Base-by-base conservation (phyloP, 92 coral and sea anemone species). In the Bergia sp. region DNA sequence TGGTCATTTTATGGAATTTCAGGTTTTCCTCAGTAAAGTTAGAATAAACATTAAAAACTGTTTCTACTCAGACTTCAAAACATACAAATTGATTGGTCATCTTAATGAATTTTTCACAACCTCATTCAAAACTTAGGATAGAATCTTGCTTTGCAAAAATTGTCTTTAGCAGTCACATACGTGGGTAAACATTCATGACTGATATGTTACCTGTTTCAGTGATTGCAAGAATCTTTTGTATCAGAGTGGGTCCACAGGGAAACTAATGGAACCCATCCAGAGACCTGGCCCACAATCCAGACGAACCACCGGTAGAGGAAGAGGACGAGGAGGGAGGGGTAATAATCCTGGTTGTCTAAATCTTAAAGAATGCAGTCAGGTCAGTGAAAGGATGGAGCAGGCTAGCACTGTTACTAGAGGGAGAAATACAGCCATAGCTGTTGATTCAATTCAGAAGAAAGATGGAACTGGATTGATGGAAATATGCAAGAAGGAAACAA, bases 281-380 rank as follows among this genome's bases (percentile, higher is more conserved):
- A 81, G n/a, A 81, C 16, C 85, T 16, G 49, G 73, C 1, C 61
- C 85, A 37, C 37, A 73, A 37, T 81, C 29, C 36, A 39, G 72
- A 37, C 53, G 50, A 15, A 81, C 53, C 43, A 81, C 85, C 4
- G 73, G 85, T 40, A 15, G 85, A 58, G 85, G 85, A 7, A 29
- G 85, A 6, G 85, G 85, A 39, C 72, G 72, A 57, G 42, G 73
- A 39, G 73, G 73, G 11, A 18, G 23, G 44, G 1, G 43, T 15
- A 40, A 37, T 47, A 40, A 16, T 9, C 49, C 85, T 20, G 11
- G 47, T 38, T 39, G 50, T 38, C 49, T 15, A 37, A 58, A 39
- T 40, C 9, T 4, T 13, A 37, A 61, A 81, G 73, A 81, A 7
- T 29, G 20, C 7, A 29, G 3, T 6, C 81, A 44, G 69, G 61